Evolutionary conservation across 2,113 vertebrate species (phyloP).

Genomic region (Salvator merianae): DNA sequence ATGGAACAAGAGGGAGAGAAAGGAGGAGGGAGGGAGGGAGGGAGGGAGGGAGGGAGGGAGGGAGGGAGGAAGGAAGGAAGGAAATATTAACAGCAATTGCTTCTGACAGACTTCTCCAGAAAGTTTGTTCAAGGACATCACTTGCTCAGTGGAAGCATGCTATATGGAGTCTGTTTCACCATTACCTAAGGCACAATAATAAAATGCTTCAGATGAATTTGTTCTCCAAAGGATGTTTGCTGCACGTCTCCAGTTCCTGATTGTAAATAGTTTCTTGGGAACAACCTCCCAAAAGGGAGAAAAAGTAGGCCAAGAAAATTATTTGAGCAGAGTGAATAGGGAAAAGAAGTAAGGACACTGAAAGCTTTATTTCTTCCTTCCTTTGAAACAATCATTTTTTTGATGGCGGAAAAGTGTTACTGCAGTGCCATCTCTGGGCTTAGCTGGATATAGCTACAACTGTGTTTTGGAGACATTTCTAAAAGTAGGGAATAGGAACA

Average conservation of each 20-base stretch:
- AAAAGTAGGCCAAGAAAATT: conserved; percentile 56
- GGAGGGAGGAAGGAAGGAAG: too few relatives aligned
- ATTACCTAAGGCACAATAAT: conserved; percentile 67
- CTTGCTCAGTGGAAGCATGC: conserved; percentile 53
- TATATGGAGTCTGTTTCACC: conserved; percentile 37
- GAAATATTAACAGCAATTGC: conserved; percentile 48
- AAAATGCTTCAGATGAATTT: conserved; percentile 73
- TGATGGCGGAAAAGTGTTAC: not conserved
- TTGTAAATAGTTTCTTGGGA: conserved; percentile 66
- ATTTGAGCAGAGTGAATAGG: conserved; percentile 28
- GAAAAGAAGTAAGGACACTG: not conserved
- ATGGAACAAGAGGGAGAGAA: too few relatives aligned
- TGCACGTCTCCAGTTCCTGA: conserved; percentile 50
- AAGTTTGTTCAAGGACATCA: conserved; percentile 64
- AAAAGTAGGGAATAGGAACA: too few relatives aligned
- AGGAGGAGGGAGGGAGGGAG: too few relatives aligned
- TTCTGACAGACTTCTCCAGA: conserved; percentile 65
- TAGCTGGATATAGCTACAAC: not conserved
- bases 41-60: too few relatives aligned
- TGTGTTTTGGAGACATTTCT: not conserved
- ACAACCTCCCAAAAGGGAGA: not conserved
- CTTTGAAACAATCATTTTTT: not conserved
- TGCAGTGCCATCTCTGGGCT: conserved; percentile 40
- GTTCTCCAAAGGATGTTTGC: conserved; percentile 69
- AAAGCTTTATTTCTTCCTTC: not conserved